Evolutionary conservation across 1,140 invertebrate genomes (phyloP).

Genomic region (Cotesia vestalis): DNA sequence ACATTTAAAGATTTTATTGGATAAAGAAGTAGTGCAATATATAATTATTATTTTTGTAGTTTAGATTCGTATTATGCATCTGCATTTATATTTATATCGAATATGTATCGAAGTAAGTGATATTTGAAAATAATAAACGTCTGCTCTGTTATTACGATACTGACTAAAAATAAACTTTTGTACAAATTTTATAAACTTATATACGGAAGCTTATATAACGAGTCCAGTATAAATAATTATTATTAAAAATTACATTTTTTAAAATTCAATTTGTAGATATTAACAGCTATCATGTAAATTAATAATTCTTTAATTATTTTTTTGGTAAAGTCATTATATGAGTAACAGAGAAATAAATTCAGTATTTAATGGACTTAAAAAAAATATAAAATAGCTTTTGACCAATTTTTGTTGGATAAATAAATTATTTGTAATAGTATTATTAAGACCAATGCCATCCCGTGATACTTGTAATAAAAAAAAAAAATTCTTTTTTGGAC

Average conservation of each 20-base stretch:
- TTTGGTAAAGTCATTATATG: too few relatives aligned
- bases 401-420: not conserved
- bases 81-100: conserved; percentile 1
- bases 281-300: too few relatives aligned
- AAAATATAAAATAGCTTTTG: too few relatives aligned
- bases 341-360: too few relatives aligned
- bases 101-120: not conserved
- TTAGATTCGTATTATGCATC: not conserved
- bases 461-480: too few relatives aligned
- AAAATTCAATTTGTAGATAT: too few relatives aligned
- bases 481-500: too few relatives aligned
- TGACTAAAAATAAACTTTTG: conserved; percentile 24
- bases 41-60: conserved; percentile 3
- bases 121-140: not conserved
- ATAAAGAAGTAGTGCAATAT: conserved; percentile 2
- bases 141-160: not conserved
- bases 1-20: conserved; percentile 14
- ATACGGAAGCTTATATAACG: not conserved
- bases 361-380: too few relatives aligned
- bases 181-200: conserved; percentile 35
- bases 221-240: too few relatives aligned
- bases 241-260: too few relatives aligned
- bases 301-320: too few relatives aligned
- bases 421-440: not conserved
- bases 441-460: too few relatives aligned